Base-by-base conservation (phyloP, 1,140 invertebrate genomes). In the Maconellicoccus hirsutus region DNA sequence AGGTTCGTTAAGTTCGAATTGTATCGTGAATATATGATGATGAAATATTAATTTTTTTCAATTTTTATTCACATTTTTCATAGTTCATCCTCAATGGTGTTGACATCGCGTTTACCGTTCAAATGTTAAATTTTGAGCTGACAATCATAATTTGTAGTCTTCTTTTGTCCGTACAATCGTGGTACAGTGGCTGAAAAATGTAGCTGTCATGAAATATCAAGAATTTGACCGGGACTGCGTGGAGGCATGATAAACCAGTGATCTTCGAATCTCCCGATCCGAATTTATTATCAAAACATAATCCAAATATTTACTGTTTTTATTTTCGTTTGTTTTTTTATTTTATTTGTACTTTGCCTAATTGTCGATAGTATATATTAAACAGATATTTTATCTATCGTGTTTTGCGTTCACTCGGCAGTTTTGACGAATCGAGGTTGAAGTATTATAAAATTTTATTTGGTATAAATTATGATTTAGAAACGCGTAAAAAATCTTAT, bases 381-480 rank as follows among this genome's bases (percentile, higher is more conserved):
- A 8, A 8, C n/a, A 52, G 12, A 33, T 33, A 33, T 33, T 52
- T 52, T 52, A 52, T 52, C n/a, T 16, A 52, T 16, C n/a, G 10
- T 52, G 42, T 52, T 52, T 52, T 16, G 2, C n/a, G 6, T 16
- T 16, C n/a, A 8, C n/a, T 52, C n/a, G 4, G 42, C n/a, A 52
- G 42, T 3, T 2, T 8, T 19, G 42, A 52, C 10, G 42, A 52
- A 16, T 14, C 10, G 42, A 52, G n/a, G 14, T 7, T 52, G n/a
- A 16, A 19, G 6, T 14, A 52, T 16, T 52, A 8, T 16, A 52
- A 52, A 89, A 92, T 79, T 80, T 91, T 70, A 84, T 87, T 61
- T 84, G 89, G 75, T 91, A n/a, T n/a, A 93, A 79, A 85, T 86
- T 76, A 90, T 93, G 74, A 84, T 90, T 77, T 80, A 94, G 73